Evolutionary conservation across 2,113 vertebrate genomes (phyloP), one percentile per base, ranked within the genome.

Genomic region (Xenus cinereus): DNA sequence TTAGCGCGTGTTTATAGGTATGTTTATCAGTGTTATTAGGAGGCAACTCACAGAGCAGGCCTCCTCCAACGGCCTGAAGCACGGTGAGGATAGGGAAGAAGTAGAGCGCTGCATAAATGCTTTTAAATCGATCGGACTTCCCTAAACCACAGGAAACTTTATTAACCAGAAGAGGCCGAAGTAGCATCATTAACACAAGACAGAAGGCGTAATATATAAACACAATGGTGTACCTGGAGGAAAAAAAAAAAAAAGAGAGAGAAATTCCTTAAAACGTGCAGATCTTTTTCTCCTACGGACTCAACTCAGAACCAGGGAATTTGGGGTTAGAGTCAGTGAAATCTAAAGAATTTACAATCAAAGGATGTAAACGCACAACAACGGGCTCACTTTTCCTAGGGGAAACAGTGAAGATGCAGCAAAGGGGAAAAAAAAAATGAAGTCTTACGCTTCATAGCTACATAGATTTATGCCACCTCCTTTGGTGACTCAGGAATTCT

Each of bases 201-300:
- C 99, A 99, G 97, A 99, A 99, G 1, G 99, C 99, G 0, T 99
- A 99, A 94, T 99, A 99, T 93, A 99, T 99, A 48, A 99, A 98
- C 79, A 99, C 99, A 1, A 99, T 99, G 67, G 99, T 99, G 94
- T 99, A 99, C 66, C 99, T 99, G 95, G 53, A 12, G 26, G 94
- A 12, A 10, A n/a, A 33, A 67, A 39, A 50, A 87, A 95, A 56
- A n/a, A 24, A 3, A 53, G 9, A 48, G 32, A 87, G 2, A 63
- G 1, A 45, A 48, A 54, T 14, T 48, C 77, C 20, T 73, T 76
- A 79, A 57, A 51, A 56, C 0, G 1, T 56, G 35, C 27, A 26
- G 20, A 56, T 37, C 12, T 37, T 39, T 53, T 66, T 21, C 33
- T 79, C 32, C 46, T 33, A 28, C 43, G 60, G 35, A 68, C 45